A percentile compares a stretch with the other conserved stretches of the same genome.
phyloP scores from a whole-genome alignment of 1,140 invertebrate genomes.

The Zaprionus tsacasi region DNA sequence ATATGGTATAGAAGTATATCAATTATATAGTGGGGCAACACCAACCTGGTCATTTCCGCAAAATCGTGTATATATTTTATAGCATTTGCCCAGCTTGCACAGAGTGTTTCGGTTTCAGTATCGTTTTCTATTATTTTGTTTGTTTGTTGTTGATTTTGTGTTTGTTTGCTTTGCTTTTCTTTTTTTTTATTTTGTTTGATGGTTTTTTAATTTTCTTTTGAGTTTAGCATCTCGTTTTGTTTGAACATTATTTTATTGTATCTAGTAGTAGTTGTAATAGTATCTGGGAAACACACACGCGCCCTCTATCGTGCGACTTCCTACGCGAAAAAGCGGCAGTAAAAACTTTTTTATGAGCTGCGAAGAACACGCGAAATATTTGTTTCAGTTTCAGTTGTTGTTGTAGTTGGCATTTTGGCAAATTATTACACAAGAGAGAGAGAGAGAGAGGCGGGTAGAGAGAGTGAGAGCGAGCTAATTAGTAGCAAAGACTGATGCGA shows the following conservation, averaged over 20 bases:
- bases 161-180: background rate
- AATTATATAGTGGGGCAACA: slow-evolving; percentile 17
- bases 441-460: background rate
- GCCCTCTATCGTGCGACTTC: slow-evolving; percentile 51
- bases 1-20: background rate
- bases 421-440: slow-evolving; percentile 67
- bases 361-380: slow-evolving; percentile 53
- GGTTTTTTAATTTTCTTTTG: background rate
- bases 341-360: slow-evolving; percentile 59
- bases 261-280: slow-evolving; percentile 13
- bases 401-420: slow-evolving; percentile 58
- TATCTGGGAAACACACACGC: slow-evolving; percentile 68
- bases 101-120: slow-evolving; percentile 29
- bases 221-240: slow-evolving; percentile 49
- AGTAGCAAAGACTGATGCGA: slow-evolving; percentile 38
- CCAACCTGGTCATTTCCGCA: slow-evolving; percentile 79
- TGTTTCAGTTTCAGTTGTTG: slow-evolving; percentile 28
- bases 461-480: slow-evolving; percentile 31
- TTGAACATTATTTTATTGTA: slow-evolving; percentile 50
- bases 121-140: background rate
- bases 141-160: background rate
- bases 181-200: background rate
- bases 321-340: slow-evolving; percentile 48
- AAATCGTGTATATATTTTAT: slow-evolving; percentile 44
- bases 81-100: slow-evolving; percentile 65